Evolutionary conservation across 2,113 vertebrate species (phyloP).

Genomic region (Bubo bubo): DNA sequence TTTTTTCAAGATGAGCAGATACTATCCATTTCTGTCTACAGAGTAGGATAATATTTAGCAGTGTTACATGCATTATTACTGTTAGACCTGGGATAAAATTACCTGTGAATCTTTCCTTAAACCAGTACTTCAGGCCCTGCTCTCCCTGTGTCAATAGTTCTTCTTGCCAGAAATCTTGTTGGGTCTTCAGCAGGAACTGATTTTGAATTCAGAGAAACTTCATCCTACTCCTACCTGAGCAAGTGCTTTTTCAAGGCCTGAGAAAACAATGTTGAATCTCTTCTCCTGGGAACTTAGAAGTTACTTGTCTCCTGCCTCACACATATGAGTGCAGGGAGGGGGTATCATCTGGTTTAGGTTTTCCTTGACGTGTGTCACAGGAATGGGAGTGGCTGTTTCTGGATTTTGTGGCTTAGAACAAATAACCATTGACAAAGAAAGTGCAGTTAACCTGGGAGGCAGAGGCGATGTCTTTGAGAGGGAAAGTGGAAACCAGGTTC

Average conservation of each 20-base stretch:
- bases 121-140: background rate
- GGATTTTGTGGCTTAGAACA: background rate
- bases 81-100: background rate
- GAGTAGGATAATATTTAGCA: background rate
- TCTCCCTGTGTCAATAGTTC: background rate
- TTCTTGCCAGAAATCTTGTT: background rate
- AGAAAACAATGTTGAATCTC: background rate
- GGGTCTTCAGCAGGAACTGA: background rate
- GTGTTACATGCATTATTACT: background rate
- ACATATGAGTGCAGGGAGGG: background rate
- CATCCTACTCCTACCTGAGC: background rate
- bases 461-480: background rate
- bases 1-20: background rate
- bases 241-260: background rate
- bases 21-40: background rate
- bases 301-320: background rate
- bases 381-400: background rate
- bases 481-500: background rate
- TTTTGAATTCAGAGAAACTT: background rate
- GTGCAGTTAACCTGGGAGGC: background rate
- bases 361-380: background rate
- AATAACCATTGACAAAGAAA: background rate
- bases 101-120: background rate
- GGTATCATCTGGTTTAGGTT: fast-evolving
- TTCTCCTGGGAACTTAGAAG: background rate